Percentiles rank a stretch among this genome's conserved stretches.
Evolutionary conservation across 2,888 invertebrate species (phyloP).

Genomic region (Oscheius onirici): DNA sequence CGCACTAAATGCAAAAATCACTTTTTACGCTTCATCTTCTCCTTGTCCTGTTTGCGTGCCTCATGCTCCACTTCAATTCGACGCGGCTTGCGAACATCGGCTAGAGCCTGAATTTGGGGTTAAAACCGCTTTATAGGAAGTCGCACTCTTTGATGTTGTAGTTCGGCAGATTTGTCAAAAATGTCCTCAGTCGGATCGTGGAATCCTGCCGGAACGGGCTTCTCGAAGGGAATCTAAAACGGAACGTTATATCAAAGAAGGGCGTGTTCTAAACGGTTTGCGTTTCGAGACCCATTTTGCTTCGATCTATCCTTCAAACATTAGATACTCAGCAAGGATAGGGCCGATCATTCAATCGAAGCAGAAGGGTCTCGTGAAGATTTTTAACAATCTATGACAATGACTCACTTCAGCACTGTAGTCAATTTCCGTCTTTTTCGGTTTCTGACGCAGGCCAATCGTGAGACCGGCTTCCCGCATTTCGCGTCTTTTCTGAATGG

Average conservation of each 20-base stretch:
- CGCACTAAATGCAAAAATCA: no score
- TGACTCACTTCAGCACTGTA: conserved; percentile 90
- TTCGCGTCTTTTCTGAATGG: conserved; percentile 95
- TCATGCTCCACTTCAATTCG: conserved; percentile 75
- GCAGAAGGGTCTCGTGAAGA: no score
- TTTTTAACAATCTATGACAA: conserved; percentile 3
- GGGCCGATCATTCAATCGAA: no score
- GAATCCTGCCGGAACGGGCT: conserved; percentile 79
- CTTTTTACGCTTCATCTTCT: conserved; percentile 86
- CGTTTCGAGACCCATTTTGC: no score
- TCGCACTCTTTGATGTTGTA: conserved; percentile 44
- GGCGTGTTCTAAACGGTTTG: no score
- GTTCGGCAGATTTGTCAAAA: conserved; percentile 67
- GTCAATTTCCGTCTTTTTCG: conserved; percentile 77
- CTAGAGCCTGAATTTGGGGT: conserved; percentile 47
- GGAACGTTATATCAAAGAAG: no score
- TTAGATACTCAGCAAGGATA: no score
- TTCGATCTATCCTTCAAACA: no score
- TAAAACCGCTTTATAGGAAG: no score
- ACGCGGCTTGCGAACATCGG: conserved; percentile 58
- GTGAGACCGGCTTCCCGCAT: conserved; percentile 92
- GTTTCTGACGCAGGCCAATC: conserved; percentile 62
- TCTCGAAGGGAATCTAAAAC: conserved; percentile 81
- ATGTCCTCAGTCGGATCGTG: conserved; percentile 91
- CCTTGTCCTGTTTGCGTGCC: conserved; percentile 92